Conservation (phyloP, 1,140 invertebrate species). For the Drosophila littoralis region DNA sequence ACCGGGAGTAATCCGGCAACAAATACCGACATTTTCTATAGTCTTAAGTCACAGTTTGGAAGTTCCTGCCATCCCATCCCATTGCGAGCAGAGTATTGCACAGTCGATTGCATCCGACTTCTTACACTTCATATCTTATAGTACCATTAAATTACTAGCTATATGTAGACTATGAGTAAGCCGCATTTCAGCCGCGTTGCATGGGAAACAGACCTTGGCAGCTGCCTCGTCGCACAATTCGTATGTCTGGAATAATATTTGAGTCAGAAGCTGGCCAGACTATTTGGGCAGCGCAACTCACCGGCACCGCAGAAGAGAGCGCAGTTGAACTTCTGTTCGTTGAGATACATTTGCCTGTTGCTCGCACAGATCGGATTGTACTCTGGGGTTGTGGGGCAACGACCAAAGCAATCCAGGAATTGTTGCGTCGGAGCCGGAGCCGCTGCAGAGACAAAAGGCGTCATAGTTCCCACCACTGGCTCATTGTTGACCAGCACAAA, state of each 20-base stretch:
- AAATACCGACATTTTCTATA: too few species aligned
- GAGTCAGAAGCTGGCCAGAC: slow-evolving; percentile 3
- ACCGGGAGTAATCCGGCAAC: not conserved
- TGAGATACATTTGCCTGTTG: slow-evolving; percentile 87
- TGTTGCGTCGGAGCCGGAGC: slow-evolving; percentile 62
- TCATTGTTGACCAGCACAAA: slow-evolving; percentile 75
- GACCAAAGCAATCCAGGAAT: slow-evolving; percentile 82
- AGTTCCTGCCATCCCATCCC: too few species aligned
- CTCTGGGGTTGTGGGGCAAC: slow-evolving; percentile 86
- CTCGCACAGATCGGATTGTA: slow-evolving; percentile 90
- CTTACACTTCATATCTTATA: too few species aligned
- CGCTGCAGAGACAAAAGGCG: slow-evolving; percentile 50
- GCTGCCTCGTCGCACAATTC: slow-evolving; percentile 73
- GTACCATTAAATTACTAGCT: too few species aligned
- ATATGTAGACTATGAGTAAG: too few species aligned
- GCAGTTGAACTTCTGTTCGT: slow-evolving; percentile 87
- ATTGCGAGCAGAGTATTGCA: not conserved
- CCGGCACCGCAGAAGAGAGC: slow-evolving; percentile 86
- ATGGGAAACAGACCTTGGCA: slow-evolving; percentile 78
- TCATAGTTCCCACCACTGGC: slow-evolving; percentile 45
- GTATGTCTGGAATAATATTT: slow-evolving; percentile 58
- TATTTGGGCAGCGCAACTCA: slow-evolving; percentile 62
- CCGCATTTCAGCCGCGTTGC: slow-evolving; percentile 57
- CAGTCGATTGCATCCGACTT: not conserved
- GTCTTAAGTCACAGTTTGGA: too few species aligned